A percentile compares a stretch with the other conserved stretches of the same genome.
These are phyloP conservation scores for Automeris io DNA, from an alignment of 2,888 invertebrate species.

Conservation along the genomic window DNA sequence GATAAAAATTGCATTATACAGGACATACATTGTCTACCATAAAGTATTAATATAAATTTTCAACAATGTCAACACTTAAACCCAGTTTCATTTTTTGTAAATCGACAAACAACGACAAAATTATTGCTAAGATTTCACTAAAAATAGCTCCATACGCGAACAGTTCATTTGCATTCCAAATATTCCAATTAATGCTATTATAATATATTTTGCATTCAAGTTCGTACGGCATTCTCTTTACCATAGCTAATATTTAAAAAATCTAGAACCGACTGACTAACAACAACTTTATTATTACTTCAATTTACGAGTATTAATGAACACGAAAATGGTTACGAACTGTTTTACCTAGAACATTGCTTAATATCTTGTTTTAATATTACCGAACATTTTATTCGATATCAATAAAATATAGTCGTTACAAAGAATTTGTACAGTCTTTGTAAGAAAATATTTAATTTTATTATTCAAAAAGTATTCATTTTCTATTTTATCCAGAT, in stretches of 20 bases:
- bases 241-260: constrained; percentile 27
- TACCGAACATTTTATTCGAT: background rate
- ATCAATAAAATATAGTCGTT: too few relatives aligned
- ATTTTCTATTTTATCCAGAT: too few relatives aligned
- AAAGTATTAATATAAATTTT: background rate
- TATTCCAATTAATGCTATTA: too few relatives aligned
- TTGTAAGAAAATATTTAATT: too few relatives aligned
- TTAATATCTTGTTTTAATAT: background rate
- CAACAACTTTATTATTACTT: constrained; percentile 4
- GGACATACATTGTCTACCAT: background rate
- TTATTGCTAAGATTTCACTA: background rate
- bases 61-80: constrained; percentile 2
- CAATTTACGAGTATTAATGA: constrained; percentile 12
- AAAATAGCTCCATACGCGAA: background rate
- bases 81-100: background rate
- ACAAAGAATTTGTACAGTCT: too few relatives aligned
- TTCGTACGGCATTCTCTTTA: too few relatives aligned
- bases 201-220: too few relatives aligned
- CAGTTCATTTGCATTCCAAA: background rate
- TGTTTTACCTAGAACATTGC: background rate
- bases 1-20: background rate
- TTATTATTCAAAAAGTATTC: too few relatives aligned
- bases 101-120: background rate
- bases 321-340: constrained; percentile 15
- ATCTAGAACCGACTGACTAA: constrained; percentile 38